Conservation (phyloP, 1,140 invertebrate species). For the Drosophila sucinea region DNA sequence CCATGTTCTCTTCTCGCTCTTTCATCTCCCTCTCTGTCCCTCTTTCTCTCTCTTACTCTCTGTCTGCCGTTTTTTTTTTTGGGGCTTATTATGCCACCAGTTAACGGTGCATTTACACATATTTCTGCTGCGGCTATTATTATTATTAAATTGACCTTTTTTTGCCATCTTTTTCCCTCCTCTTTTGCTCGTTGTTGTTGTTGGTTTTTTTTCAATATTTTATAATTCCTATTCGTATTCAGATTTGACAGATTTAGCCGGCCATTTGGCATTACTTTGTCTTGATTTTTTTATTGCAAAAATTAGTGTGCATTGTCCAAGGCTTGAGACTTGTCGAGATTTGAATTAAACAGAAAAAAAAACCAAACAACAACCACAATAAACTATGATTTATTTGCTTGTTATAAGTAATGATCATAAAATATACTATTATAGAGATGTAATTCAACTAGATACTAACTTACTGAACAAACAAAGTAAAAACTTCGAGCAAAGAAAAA, state of each 20-base stretch:
- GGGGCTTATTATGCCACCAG: conserved; percentile 64
- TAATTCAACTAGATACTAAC: conserved; percentile 1
- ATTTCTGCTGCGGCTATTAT: conserved; percentile 32
- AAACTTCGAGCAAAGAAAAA: conserved; percentile 30
- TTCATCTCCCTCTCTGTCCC: conserved; percentile 4
- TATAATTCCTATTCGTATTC: conserved; percentile 61
- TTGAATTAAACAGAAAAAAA: conserved; percentile 3
- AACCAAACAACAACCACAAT: not conserved
- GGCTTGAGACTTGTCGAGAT: conserved; percentile 12
- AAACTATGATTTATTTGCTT: conserved; percentile 15
- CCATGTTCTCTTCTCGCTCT: conserved; percentile 36
- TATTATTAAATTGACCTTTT: conserved; percentile 80
- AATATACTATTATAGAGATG: conserved; percentile 3
- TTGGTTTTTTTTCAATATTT: conserved; percentile 41
- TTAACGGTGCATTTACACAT: conserved; percentile 69
- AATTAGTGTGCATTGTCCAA: conserved; percentile 67
- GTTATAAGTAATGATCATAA: conserved; percentile 5
- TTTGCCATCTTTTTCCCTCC: conserved; percentile 33
- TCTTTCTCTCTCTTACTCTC: conserved; percentile 10
- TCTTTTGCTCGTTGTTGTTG: not conserved
- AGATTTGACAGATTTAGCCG: conserved; percentile 37
- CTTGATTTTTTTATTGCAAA: conserved; percentile 48
- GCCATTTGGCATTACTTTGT: conserved; percentile 40
- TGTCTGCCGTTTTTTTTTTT: conserved; percentile 5
- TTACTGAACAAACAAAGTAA: conserved; percentile 5